Percentiles rank a stretch among this genome's conserved stretches.
Conservation (phyloP, 2,797 vertebrate genomes). For the Malacoctenus gilli region DNA sequence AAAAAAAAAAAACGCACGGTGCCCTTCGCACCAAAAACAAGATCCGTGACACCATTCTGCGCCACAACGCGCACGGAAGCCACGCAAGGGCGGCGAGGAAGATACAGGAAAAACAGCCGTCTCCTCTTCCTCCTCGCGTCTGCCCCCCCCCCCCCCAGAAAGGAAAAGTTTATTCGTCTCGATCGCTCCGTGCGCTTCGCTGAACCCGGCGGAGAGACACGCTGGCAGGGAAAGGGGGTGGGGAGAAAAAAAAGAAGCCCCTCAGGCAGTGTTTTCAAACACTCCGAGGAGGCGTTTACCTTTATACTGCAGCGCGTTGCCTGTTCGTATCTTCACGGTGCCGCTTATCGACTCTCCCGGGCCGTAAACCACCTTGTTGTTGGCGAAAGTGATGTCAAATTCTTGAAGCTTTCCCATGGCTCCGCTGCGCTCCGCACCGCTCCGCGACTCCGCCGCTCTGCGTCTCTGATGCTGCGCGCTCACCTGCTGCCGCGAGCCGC, state of each 20-base stretch:
- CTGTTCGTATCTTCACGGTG: slow-evolving; percentile 75
- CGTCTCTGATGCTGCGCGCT: slow-evolving; percentile 33
- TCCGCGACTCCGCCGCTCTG: slow-evolving; percentile 22
- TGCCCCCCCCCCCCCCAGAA: background rate
- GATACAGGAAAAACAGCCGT: background rate
- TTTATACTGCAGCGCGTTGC: slow-evolving; percentile 78
- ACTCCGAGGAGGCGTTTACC: slow-evolving; percentile 72
- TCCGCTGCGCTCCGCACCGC: slow-evolving; percentile 23
- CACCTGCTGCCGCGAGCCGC: no score
- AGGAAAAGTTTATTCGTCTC: slow-evolving; percentile 53
- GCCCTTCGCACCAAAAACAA: slow-evolving; percentile 23
- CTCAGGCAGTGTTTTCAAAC: no score
- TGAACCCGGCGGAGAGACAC: slow-evolving; percentile 4
- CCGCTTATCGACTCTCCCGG: slow-evolving; percentile 82
- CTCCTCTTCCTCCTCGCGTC: background rate
- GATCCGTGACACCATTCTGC: no score
- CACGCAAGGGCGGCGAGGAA: no score
- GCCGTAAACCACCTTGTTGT: slow-evolving; percentile 85
- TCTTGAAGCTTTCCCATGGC: slow-evolving; percentile 84
- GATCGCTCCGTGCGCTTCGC: slow-evolving; percentile 13
- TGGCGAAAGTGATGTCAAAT: slow-evolving; percentile 82
- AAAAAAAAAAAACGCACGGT: slow-evolving; percentile 20
- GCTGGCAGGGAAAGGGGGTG: background rate
- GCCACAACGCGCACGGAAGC: no score
- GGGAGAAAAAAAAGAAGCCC: background rate